phyloP scores from a whole-genome alignment of 2,113 vertebrate genomes.

The Eulacestoma nigropectus region DNA sequence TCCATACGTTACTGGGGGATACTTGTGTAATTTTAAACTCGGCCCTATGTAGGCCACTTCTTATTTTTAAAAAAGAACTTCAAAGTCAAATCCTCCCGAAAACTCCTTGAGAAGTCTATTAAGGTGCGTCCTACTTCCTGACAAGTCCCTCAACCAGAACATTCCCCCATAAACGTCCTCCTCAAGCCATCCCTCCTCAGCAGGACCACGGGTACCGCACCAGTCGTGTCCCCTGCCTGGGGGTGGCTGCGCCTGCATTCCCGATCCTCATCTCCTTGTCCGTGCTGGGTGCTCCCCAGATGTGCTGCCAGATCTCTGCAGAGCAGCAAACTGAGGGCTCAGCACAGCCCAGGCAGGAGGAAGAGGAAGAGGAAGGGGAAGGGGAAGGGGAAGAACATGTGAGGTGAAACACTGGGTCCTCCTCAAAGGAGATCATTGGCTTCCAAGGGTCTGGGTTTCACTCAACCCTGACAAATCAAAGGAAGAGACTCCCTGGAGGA shows the following conservation, averaged over 20 bases:
- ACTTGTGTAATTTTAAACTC: background rate
- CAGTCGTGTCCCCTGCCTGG: background rate
- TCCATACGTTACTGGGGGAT: constrained; percentile 9
- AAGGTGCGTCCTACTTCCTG: background rate
- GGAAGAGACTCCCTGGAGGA: background rate
- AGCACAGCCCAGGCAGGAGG: background rate
- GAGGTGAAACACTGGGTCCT: background rate
- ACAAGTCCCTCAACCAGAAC: background rate
- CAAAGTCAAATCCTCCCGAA: constrained; percentile 30
- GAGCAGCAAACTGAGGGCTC: background rate
- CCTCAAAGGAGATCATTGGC: background rate
- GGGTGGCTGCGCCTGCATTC: background rate
- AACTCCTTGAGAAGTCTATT: constrained; percentile 27
- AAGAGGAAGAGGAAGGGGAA: background rate
- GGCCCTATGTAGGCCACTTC: constrained; percentile 36
- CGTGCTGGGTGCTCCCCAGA: background rate
- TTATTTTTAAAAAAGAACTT: constrained; percentile 34
- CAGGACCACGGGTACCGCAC: background rate
- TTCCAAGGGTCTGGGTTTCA: background rate
- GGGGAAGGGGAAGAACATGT: background rate
- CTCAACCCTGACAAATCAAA: background rate
- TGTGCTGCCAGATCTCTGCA: background rate
- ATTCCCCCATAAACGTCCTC: background rate
- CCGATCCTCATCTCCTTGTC: background rate
- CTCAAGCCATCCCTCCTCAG: background rate